These are phyloP conservation scores for Syngnathus scovelli DNA, from an alignment of 2,113 vertebrate genomes.

Conservation along the genomic window DNA sequence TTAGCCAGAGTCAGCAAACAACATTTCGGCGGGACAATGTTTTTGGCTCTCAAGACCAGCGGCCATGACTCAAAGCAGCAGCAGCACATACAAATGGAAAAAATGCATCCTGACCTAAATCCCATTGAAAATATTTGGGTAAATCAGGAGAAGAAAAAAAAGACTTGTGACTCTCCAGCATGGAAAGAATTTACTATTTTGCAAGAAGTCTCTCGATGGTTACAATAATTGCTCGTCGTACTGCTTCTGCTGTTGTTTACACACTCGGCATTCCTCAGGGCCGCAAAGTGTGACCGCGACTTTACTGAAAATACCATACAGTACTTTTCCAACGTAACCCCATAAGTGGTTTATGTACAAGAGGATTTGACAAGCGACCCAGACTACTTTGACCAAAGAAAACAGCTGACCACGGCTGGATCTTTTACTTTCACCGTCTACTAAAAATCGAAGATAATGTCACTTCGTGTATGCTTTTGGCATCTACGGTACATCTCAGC, in stretches of 20 bases:
- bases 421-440: not conserved
- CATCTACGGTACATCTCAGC: constrained; percentile 16
- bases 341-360: constrained; percentile 56
- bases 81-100: not conserved
- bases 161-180: not conserved
- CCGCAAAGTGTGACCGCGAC: not conserved
- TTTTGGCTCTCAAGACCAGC: not conserved
- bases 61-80: not conserved
- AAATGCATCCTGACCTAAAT: not conserved
- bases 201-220: not conserved
- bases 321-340: constrained; percentile 14
- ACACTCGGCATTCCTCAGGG: not conserved
- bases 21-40: not conserved
- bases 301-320: not conserved
- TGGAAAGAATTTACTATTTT: not conserved
- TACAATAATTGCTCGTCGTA: not conserved
- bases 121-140: not conserved
- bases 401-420: constrained; percentile 35
- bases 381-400: constrained; percentile 33
- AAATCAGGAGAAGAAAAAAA: not conserved
- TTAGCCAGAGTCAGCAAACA: not conserved
- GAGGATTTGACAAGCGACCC: constrained; percentile 51
- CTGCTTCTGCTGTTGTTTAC: not conserved
- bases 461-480: constrained; percentile 35
- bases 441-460: constrained; percentile 60